Conservation (phyloP, 2,797 vertebrate species). For the Simalia tracyae region DNA sequence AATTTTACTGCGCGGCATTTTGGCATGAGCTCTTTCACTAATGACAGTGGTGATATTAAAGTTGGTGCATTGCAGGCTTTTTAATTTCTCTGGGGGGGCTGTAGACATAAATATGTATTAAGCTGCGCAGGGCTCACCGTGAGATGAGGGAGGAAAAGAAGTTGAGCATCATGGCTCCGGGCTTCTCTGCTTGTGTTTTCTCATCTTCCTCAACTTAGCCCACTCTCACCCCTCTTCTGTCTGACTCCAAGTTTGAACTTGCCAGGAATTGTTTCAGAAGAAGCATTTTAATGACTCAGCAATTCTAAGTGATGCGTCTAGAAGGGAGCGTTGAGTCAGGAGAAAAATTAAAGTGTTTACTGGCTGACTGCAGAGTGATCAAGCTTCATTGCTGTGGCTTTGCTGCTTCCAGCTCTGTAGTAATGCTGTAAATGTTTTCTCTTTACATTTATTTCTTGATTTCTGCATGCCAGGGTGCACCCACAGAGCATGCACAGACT, state of each 20-base stretch:
- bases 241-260: slow-evolving; percentile 19
- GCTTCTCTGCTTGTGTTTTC: background rate
- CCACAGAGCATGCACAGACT: background rate
- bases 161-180: slow-evolving; percentile 31
- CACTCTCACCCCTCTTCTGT: background rate
- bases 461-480: background rate
- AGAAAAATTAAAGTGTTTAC: background rate
- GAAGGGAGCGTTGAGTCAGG: background rate
- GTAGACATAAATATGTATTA: slow-evolving; percentile 50
- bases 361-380: background rate
- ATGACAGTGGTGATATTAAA: slow-evolving; percentile 28
- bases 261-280: background rate
- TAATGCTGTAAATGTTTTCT: too few relatives aligned
- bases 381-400: background rate
- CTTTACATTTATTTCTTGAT: background rate
- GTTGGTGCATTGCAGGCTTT: slow-evolving; percentile 39
- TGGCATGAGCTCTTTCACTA: background rate
- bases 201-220: slow-evolving; percentile 42
- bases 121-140: slow-evolving; percentile 34
- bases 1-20: background rate
- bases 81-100: slow-evolving; percentile 44
- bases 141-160: slow-evolving; percentile 37
- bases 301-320: background rate
- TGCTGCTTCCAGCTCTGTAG: background rate
- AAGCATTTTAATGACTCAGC: background rate